phyloP scores from a whole-genome alignment of 2,113 vertebrate genomes.

The Onychostruthus taczanowskii region DNA sequence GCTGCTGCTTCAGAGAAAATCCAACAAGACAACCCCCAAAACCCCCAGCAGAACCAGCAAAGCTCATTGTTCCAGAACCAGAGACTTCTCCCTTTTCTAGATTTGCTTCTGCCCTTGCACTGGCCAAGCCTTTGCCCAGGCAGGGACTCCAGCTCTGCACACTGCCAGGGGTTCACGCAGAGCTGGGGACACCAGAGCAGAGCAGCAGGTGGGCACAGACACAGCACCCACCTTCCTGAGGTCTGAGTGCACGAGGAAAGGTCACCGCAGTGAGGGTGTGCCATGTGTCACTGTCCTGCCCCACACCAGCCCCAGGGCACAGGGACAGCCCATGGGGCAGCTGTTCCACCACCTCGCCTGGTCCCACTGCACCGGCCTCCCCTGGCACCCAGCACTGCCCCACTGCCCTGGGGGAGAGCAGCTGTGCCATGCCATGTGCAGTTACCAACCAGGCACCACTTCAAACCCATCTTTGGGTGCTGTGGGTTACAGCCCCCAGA shows the following conservation, averaged over 20 bases:
- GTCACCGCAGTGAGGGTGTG: fast-evolving
- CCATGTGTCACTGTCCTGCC: not conserved
- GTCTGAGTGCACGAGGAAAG: not conserved
- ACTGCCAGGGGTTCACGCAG: not conserved
- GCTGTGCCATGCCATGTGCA: fast-evolving
- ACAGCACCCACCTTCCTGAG: not conserved
- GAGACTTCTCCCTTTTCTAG: not conserved
- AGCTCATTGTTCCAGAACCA: not conserved
- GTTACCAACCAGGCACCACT: not conserved
- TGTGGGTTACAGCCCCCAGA: not conserved
- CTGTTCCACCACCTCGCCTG: fast-evolving
- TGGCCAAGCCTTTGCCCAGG: not conserved
- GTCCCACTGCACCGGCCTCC: fast-evolving
- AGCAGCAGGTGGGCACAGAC: fast-evolving
- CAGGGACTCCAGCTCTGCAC: fast-evolving
- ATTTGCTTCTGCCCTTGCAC: not conserved
- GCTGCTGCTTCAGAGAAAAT: not conserved
- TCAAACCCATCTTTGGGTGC: not conserved
- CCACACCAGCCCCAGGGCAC: not conserved
- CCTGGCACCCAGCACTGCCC: not conserved
- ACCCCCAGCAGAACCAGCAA: fast-evolving
- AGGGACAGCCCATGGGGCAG: not conserved
- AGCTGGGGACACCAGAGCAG: not conserved
- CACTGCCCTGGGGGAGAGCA: not conserved
- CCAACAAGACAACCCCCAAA: not conserved